Percentiles rank a stretch among this genome's conserved stretches.
phyloP scores from a whole-genome alignment of 2,113 vertebrate species.

The Perccottus glenii region DNA sequence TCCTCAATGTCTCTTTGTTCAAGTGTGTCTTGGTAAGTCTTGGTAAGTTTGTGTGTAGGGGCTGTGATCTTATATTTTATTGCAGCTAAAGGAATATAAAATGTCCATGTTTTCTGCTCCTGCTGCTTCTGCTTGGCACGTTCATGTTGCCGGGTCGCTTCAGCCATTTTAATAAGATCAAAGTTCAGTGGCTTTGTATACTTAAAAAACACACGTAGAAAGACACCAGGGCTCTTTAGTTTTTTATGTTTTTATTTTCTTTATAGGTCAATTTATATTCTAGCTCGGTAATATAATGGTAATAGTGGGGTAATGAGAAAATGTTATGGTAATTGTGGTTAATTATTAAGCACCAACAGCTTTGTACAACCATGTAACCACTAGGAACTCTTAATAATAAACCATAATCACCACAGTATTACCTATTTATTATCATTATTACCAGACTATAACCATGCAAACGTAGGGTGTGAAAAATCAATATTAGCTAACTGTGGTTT shows the following conservation, averaged over 20 bases:
- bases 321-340: no score
- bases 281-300: no score
- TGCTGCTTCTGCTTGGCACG: constrained; percentile 31
- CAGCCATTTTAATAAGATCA: constrained; percentile 25
- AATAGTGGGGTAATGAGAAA: no score
- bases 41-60: constrained; percentile 27
- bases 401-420: no score
- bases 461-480: no score
- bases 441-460: no score
- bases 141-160: constrained; percentile 17
- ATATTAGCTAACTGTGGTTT: no score
- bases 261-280: no score
- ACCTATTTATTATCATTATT: no score
- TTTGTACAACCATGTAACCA: no score
- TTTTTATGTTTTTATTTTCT: neutral
- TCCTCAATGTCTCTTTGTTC: constrained; percentile 27
- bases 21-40: neutral
- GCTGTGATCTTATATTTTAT: constrained; percentile 44
- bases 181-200: neutral
- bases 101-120: constrained; percentile 22
- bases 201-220: neutral
- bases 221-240: neutral
- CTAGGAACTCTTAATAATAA: no score
- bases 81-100: constrained; percentile 21
- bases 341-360: no score